Conservation (phyloP, 2,113 vertebrate genomes). For the Gila orcuttii region DNA sequence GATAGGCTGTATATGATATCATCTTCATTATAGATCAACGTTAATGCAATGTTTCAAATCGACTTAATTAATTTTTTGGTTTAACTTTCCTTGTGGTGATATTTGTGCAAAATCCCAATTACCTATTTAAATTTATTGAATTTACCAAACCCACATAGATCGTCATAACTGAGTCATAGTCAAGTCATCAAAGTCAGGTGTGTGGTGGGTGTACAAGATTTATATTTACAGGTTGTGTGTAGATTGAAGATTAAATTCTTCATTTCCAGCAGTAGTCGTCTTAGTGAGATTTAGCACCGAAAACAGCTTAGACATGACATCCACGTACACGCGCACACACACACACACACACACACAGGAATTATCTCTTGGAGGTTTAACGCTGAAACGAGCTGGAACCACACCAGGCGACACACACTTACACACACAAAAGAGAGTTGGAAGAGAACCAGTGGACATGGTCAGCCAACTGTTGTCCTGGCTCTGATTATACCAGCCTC, state of each 20-base stretch:
- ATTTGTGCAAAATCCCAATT: neutral
- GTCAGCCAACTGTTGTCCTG: conserved; percentile 42
- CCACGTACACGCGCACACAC: neutral
- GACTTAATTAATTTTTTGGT: neutral
- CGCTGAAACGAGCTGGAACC: conserved; percentile 36
- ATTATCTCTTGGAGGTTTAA: conserved; percentile 28
- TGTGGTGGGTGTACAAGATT: conserved; percentile 27
- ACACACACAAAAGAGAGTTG: conserved; percentile 37
- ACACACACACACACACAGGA: neutral
- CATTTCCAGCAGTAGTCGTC: conserved; percentile 35
- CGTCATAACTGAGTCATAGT: neutral
- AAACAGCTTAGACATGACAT: conserved; percentile 28
- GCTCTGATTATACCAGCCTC: conserved; percentile 33
- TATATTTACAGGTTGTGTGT: conserved; percentile 42
- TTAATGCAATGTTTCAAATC: neutral
- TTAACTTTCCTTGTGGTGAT: neutral
- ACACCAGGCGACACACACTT: conserved; percentile 28
- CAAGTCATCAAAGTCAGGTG: neutral
- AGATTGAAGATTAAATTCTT: conserved; percentile 49
- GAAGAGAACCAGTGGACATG: conserved; percentile 32
- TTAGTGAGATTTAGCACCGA: conserved; percentile 45
- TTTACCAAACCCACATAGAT: neutral
- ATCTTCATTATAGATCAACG: too few relatives aligned
- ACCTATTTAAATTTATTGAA: neutral
- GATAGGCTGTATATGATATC: too few relatives aligned